These are phyloP conservation scores for Micrastur ruficollis DNA, from an alignment of 2,797 vertebrate genomes.

Conservation along the genomic window DNA sequence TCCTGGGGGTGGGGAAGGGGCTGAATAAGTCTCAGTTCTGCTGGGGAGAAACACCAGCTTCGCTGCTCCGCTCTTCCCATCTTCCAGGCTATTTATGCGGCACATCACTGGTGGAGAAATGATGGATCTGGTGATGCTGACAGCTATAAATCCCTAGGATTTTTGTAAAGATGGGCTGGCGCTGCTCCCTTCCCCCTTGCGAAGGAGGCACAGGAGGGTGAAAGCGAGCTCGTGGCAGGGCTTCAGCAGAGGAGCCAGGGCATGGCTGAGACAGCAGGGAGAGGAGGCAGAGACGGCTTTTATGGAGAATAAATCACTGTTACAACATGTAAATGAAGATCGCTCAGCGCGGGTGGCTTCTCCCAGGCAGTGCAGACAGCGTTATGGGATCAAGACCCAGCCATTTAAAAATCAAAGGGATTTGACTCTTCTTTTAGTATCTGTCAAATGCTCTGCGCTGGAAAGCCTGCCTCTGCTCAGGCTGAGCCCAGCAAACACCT, in stretches of 20 bases:
- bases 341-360: background rate
- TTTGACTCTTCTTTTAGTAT: background rate
- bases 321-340: background rate
- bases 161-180: background rate
- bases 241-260: background rate
- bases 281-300: background rate
- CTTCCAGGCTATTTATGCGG: background rate
- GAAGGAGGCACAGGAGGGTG: background rate
- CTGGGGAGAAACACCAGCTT: background rate
- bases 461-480: background rate
- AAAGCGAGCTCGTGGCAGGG: background rate
- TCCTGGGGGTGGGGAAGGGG: background rate
- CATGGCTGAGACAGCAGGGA: background rate
- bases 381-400: background rate
- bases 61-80: background rate
- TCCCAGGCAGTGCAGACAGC: background rate
- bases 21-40: fast-evolving
- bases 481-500: background rate
- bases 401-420: background rate
- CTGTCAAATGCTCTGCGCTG: background rate
- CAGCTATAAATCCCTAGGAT: background rate
- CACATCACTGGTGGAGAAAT: too few relatives aligned
- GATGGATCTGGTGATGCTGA: background rate
- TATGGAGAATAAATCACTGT: background rate
- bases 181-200: background rate